Evolutionary conservation across 92 coral and sea anemone genomes (phyloP).

Genomic region (Ricordea florida): DNA sequence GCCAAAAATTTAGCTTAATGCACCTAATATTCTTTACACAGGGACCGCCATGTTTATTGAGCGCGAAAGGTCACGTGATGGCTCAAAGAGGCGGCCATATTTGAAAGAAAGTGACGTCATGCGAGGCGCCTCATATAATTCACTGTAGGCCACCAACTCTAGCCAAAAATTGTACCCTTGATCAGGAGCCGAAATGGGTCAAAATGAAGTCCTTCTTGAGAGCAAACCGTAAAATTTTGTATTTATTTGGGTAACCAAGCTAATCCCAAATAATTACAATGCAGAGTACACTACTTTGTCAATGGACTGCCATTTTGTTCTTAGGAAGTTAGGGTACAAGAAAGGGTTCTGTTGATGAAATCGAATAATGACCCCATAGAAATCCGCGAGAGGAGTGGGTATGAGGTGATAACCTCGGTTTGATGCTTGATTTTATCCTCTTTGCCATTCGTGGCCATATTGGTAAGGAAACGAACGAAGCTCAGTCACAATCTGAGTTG

Average conservation of each 20-base stretch:
- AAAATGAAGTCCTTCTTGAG: no score
- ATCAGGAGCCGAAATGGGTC: no score
- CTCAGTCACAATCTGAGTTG: not conserved
- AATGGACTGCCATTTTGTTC: no score
- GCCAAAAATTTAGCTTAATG: not conserved
- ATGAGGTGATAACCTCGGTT: constrained; percentile 56
- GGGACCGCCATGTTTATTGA: constrained; percentile 87
- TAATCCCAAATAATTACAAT: no score
- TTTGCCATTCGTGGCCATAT: constrained; percentile 95
- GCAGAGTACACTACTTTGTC: no score
- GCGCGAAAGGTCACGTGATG: constrained; percentile 83
- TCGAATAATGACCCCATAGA: constrained; percentile 1
- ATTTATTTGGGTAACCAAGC: no score
- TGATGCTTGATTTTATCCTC: constrained; percentile 44
- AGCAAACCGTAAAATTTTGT: no score
- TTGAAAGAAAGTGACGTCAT: constrained; percentile 44
- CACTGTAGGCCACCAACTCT: no score
- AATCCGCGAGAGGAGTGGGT: constrained; percentile 38
- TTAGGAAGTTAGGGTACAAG: not conserved
- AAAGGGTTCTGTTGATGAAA: constrained; percentile 26
- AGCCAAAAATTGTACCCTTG: no score
- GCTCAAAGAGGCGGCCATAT: not conserved
- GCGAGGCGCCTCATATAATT: not conserved
- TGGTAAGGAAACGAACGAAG: constrained; percentile 59
- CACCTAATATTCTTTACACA: not conserved